These are phyloP conservation scores for Cynopterus brachyotis DNA, from an alignment of 2,113 vertebrate genomes.

Conservation along the genomic window DNA sequence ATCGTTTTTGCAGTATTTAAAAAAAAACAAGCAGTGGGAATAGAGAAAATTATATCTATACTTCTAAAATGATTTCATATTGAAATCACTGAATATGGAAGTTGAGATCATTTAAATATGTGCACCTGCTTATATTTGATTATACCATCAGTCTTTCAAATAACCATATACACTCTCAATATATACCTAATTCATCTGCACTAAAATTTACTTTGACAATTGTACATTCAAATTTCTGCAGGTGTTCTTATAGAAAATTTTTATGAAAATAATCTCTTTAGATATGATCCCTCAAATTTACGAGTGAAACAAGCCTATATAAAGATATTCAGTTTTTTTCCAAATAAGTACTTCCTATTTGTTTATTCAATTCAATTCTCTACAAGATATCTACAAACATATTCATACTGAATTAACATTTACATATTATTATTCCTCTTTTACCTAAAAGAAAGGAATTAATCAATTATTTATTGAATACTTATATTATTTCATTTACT, in stretches of 20 bases:
- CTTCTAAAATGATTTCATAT: constrained; percentile 42
- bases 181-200: constrained; percentile 1
- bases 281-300: background rate
- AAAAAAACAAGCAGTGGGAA: constrained; percentile 17
- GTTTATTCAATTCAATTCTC: background rate
- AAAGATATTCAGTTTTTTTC: background rate
- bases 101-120: constrained; percentile 33
- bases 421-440: background rate
- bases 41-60: constrained; percentile 22
- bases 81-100: constrained; percentile 42
- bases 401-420: background rate
- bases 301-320: background rate
- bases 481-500: background rate
- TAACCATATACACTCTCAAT: background rate
- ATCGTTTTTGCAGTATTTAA: constrained; percentile 47
- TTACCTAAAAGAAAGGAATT: background rate
- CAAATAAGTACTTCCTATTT: background rate
- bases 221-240: constrained; percentile 50
- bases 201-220: constrained; percentile 45
- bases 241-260: constrained; percentile 32
- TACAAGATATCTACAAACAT: background rate
- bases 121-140: constrained; percentile 51
- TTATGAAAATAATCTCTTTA: background rate
- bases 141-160: constrained; percentile 10
- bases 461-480: background rate